A percentile compares a stretch with the other conserved stretches of the same genome.
phyloP scores from a whole-genome alignment of 2,113 vertebrate species.

The Rhabdornis inornatus region DNA sequence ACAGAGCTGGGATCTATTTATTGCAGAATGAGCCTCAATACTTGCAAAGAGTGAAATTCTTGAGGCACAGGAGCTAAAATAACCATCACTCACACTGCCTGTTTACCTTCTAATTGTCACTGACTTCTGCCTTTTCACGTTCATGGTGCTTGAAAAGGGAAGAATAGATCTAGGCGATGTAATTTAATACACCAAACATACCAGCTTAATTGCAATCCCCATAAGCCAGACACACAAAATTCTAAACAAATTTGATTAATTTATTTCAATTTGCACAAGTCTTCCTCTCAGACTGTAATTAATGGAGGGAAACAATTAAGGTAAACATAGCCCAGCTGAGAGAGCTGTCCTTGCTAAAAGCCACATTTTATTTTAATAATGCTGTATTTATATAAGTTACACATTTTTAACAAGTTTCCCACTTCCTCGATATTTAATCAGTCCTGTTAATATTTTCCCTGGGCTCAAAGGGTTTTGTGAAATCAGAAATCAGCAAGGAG shows the following conservation, averaged over 20 bases:
- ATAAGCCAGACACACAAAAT: constrained; percentile 43
- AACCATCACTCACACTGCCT: not conserved
- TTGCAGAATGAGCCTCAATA: not conserved
- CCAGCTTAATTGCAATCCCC: constrained; percentile 41
- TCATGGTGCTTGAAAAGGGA: not conserved
- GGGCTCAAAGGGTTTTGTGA: not conserved
- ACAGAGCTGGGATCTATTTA: not conserved
- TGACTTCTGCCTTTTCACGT: not conserved
- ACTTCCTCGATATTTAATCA: not conserved
- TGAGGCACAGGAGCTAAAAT: not conserved
- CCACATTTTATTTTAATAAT: constrained; percentile 36
- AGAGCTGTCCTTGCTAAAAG: constrained; percentile 37
- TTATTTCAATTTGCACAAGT: constrained; percentile 62
- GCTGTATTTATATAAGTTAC: not conserved
- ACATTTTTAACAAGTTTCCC: not conserved
- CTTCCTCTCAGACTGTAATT: constrained; percentile 57
- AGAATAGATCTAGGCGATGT: constrained; percentile 13
- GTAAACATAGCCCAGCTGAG: constrained; percentile 34
- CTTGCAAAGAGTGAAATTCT: not conserved
- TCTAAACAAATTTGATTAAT: constrained; percentile 65
- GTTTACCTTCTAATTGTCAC: constrained; percentile 5
- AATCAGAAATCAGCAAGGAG: not conserved
- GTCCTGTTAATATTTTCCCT: constrained; percentile 25
- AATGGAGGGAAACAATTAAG: constrained; percentile 54
- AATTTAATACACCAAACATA: constrained; percentile 52